A percentile compares a stretch with the other conserved stretches of the same genome.
These are phyloP conservation scores for Sinosuthora webbiana DNA, from an alignment of 2,113 vertebrate species.

Conservation along the genomic window DNA sequence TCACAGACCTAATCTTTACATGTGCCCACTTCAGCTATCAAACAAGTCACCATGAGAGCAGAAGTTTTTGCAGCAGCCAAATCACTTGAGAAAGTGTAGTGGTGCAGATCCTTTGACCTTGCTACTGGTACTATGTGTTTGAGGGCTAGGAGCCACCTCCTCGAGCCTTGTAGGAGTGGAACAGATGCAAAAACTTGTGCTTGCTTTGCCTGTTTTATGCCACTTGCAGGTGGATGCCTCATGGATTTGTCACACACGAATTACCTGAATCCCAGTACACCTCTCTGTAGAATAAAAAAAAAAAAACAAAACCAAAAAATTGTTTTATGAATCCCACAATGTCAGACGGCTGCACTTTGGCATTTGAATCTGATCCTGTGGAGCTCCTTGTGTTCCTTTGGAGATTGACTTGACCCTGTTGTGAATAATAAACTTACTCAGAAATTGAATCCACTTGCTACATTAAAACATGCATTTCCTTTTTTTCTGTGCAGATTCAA, in stretches of 20 bases:
- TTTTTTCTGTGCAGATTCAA: not conserved
- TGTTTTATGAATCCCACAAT: not conserved
- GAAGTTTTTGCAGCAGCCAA: not conserved
- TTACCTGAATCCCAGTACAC: not conserved
- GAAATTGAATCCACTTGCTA: not conserved
- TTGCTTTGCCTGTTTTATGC: not conserved
- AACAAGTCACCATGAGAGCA: not conserved
- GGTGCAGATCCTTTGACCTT: not conserved
- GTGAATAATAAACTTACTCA: not conserved
- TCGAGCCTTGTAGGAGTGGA: fast-evolving
- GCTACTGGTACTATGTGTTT: not conserved
- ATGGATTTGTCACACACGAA: fast-evolving
- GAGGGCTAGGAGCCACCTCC: not conserved
- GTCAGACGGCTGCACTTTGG: fast-evolving
- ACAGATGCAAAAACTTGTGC: not conserved
- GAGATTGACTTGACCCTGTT: not conserved
- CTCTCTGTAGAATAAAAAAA: not conserved
- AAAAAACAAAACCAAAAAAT: not conserved
- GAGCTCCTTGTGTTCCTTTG: not conserved
- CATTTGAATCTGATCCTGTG: not conserved
- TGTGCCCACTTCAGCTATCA: not conserved
- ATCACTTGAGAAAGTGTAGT: not conserved
- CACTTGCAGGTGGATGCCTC: not conserved
- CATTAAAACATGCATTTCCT: not conserved
- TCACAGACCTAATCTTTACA: not conserved